A percentile compares a stretch with the other conserved stretches of the same genome.
Evolutionary conservation across 2,113 vertebrate species (phyloP).

Genomic region (human (Homo sapiens)): GRCh38 chr14:85400001-85400500

Average conservation of each 20-base stretch:
- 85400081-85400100: not conserved
- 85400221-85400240: not conserved
- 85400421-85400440: not conserved
- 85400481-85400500: fast-evolving
- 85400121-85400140: fast-evolving
- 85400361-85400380: not conserved
- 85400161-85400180: not conserved
- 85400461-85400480: not conserved
- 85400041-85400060: not conserved
- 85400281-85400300: not conserved
- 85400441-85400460: not conserved
- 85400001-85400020: not conserved
- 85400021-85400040: not conserved
- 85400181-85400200: not conserved
- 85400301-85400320: not conserved
- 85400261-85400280: not conserved
- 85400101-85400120: not conserved
- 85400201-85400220: not conserved
- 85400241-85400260: not conserved
- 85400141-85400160: fast-evolving
- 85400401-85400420: not conserved
- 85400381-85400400: not conserved
- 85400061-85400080: not conserved
- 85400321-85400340: not conserved
- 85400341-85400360: not conserved